Evolutionary conservation across 2,888 invertebrate genomes (phyloP), one percentile per base, ranked within the genome.

Genomic region (Hypomecis atomaria): DNA sequence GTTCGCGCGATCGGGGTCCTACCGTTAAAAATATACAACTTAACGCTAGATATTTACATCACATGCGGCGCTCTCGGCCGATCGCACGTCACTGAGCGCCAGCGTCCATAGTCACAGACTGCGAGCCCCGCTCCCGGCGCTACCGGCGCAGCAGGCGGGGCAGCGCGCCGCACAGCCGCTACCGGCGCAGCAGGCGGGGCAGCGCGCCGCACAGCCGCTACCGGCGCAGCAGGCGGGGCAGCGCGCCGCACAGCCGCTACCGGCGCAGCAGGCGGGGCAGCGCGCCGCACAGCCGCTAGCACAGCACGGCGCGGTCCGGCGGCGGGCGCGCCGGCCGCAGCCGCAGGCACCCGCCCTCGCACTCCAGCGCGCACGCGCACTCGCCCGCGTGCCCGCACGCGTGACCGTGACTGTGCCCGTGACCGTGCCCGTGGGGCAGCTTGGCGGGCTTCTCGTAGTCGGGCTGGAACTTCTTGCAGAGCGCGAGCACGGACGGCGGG

Each of bases 391-490:
- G 38, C 11, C 53, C 66, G 66, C 59, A 62, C 45, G 61, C 66
- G 48, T 59, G 56, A 34, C 8, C 45, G 47, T 38, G 38, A 33
- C 6, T 8, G 47, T 47, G 47, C 47, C 54, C 10, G 45, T 38
- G 37, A 33, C 33, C 71, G 69, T 72, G 66, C 71, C 61, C 70
- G 60, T 71, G 84, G 71, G 82, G 50, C 71, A 88, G 78, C 79
- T 81, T 86, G 50, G 89, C 90, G 40, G 91, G 91, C 86, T 90
- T 88, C 87, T 90, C 89, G 86, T 92, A 88, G 85, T 91, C 92
- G 59, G 91, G 88, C 83, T 92, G 93, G 87, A 93, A 93, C 84
- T 93, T 92, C 86, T 93, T 92, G 87, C 93, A 93, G 56, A 92
- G 87, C 77, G 91, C 92, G 57, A 92, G 85, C 76, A 93, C 92